Conservation (phyloP, 2,113 vertebrate genomes). For the Nipponia nippon region DNA sequence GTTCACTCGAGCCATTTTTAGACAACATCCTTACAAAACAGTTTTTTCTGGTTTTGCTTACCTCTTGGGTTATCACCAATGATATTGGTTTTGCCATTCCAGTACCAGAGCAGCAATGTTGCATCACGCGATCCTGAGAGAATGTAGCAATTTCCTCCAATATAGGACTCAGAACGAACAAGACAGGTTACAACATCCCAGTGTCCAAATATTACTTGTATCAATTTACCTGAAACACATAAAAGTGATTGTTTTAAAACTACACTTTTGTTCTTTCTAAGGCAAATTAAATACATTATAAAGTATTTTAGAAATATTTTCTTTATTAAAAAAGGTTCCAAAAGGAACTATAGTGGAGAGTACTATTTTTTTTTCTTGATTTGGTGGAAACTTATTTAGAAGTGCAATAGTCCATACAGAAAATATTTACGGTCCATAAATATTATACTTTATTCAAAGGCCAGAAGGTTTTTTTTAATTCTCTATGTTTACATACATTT, state of each 20-base stretch:
- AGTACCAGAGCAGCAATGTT: slow-evolving; percentile 96
- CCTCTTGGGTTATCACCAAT: slow-evolving; percentile 89
- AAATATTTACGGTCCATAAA: neutral
- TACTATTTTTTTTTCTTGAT: neutral
- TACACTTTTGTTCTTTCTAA: neutral
- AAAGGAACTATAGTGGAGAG: neutral
- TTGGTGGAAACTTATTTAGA: neutral
- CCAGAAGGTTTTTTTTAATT: neutral
- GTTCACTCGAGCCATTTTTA: neutral
- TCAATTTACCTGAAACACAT: slow-evolving; percentile 87
- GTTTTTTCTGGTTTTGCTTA: slow-evolving; percentile 65
- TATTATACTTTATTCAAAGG: neutral
- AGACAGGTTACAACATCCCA: slow-evolving; percentile 96
- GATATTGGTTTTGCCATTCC: slow-evolving; percentile 91
- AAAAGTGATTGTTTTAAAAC: neutral
- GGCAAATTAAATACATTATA: neutral
- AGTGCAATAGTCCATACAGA: neutral
- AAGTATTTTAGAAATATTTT: neutral
- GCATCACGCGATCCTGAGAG: slow-evolving; percentile 95
- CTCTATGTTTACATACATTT: neutral
- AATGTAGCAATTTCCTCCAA: slow-evolving; percentile 96
- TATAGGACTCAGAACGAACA: slow-evolving; percentile 92
- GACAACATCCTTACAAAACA: neutral
- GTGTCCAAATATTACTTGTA: slow-evolving; percentile 96
- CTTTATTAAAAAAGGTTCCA: neutral